Evolutionary conservation across 2,797 vertebrate genomes (phyloP).

Genomic region (Valencia hispanica): DNA sequence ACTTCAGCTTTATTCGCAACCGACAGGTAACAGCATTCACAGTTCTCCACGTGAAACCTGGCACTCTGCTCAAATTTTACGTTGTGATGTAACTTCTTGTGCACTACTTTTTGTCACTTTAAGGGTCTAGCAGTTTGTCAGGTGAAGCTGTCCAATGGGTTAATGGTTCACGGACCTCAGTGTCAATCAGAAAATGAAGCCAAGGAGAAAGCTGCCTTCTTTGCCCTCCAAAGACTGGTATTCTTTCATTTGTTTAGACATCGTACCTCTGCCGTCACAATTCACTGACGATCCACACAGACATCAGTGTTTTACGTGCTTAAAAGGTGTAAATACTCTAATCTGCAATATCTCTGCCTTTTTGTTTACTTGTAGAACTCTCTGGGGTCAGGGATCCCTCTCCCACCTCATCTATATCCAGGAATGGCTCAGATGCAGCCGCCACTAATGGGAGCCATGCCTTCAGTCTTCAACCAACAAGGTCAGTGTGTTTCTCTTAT

Average conservation of each 20-base stretch:
- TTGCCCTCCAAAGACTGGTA: slow-evolving; percentile 94
- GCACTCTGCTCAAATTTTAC: neutral
- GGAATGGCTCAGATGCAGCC: slow-evolving; percentile 84
- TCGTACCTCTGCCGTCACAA: neutral
- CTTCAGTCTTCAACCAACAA: slow-evolving; percentile 86
- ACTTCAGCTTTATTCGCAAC: slow-evolving; percentile 89
- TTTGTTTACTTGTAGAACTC: slow-evolving; percentile 80
- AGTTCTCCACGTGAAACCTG: neutral
- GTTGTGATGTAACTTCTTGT: neutral
- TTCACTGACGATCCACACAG: neutral
- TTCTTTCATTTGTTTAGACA: neutral
- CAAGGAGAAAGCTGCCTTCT: slow-evolving; percentile 93
- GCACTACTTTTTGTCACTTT: neutral
- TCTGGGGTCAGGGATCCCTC: slow-evolving; percentile 86
- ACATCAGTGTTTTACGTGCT: neutral
- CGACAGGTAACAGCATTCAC: slow-evolving; percentile 83
- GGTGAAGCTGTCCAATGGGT: slow-evolving; percentile 92
- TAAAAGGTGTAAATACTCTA: neutral
- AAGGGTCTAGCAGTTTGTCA: slow-evolving; percentile 92
- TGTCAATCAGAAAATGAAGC: slow-evolving; percentile 94
- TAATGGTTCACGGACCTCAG: slow-evolving; percentile 91
- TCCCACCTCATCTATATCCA: slow-evolving; percentile 86
- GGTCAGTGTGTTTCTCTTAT: slow-evolving; percentile 70
- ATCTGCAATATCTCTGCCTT: neutral
- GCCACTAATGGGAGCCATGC: slow-evolving; percentile 81